Evolutionary conservation across 1,140 invertebrate species (phyloP).

Genomic region (Cydia pomonella): DNA sequence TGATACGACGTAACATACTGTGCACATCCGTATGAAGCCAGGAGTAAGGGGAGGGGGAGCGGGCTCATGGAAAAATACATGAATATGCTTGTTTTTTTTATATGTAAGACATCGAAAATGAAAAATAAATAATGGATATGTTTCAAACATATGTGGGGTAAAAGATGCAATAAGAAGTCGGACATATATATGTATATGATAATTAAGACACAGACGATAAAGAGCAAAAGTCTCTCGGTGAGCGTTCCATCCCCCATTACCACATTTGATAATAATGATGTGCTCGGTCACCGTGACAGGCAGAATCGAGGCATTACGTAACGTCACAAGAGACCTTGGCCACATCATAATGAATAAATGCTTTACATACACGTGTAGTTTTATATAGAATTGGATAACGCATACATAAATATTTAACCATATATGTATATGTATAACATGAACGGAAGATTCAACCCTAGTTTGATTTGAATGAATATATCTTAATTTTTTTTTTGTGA

Average conservation of each 20-base stretch:
- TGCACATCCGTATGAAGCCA: slow-evolving; percentile 71
- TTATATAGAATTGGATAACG: neutral
- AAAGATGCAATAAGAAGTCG: too few species aligned
- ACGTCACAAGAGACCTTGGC: slow-evolving; percentile 9
- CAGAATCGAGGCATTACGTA: neutral
- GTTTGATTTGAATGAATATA: neutral
- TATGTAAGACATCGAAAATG: slow-evolving; percentile 38
- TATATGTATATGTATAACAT: neutral
- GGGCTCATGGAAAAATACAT: slow-evolving; percentile 7
- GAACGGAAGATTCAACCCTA: neutral
- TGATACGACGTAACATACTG: slow-evolving; percentile 78
- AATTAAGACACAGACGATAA: neutral
- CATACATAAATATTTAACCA: slow-evolving; percentile 1
- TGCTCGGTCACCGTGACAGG: slow-evolving; percentile 16
- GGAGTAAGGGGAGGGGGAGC: slow-evolving; percentile 42
- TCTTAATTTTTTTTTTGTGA: neutral
- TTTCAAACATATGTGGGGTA: neutral
- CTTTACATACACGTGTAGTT: neutral
- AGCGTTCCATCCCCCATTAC: neutral
- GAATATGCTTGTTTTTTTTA: neutral
- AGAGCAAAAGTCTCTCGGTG: neutral
- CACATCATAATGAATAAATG: neutral
- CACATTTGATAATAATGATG: neutral
- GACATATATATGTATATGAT: neutral
- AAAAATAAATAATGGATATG: slow-evolving; percentile 9